phyloP scores from a whole-genome alignment of 2,888 invertebrate species.

The Drosophila meridionalis region DNA sequence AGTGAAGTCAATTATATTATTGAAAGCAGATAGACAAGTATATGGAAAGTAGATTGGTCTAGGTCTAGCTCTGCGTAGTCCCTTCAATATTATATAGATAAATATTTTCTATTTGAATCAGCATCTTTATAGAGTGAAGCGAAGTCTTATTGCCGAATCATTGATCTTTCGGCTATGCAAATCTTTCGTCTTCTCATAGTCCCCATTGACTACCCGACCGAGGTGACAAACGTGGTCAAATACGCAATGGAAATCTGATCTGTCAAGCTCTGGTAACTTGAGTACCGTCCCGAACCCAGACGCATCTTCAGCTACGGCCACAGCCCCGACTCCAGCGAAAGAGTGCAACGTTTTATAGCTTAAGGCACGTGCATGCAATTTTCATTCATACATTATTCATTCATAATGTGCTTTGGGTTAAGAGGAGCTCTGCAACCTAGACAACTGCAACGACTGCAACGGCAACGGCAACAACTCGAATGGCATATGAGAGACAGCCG shows the following conservation, averaged over 20 bases:
- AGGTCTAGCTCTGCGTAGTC: no score
- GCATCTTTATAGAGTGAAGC: background rate
- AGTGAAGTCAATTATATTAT: no score
- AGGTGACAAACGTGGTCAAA: conserved; percentile 52
- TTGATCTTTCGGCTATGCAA: background rate
- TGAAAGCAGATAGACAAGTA: no score
- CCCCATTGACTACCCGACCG: conserved; percentile 32
- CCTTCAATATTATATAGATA: no score
- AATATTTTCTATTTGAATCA: background rate
- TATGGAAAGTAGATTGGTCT: no score
- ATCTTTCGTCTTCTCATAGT: background rate
- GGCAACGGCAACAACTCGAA: conserved; percentile 30
- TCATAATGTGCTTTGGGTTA: conserved; percentile 75
- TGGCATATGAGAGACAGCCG: conserved; percentile 42
- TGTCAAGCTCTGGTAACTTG: conserved; percentile 52
- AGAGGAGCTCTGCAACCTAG: conserved; percentile 44
- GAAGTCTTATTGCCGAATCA: background rate
- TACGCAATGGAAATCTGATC: conserved; percentile 51
- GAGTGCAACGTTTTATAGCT: conserved; percentile 79
- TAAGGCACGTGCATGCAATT: conserved; percentile 83
- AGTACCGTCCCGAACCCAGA: conserved; percentile 28
- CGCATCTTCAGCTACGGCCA: conserved; percentile 47
- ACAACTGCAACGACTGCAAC: conserved; percentile 35
- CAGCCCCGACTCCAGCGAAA: conserved; percentile 22
- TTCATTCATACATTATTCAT: conserved; percentile 83